Evolutionary conservation across 2,888 invertebrate species (phyloP).

Genomic region (Acrocyrtus sp.): DNA sequence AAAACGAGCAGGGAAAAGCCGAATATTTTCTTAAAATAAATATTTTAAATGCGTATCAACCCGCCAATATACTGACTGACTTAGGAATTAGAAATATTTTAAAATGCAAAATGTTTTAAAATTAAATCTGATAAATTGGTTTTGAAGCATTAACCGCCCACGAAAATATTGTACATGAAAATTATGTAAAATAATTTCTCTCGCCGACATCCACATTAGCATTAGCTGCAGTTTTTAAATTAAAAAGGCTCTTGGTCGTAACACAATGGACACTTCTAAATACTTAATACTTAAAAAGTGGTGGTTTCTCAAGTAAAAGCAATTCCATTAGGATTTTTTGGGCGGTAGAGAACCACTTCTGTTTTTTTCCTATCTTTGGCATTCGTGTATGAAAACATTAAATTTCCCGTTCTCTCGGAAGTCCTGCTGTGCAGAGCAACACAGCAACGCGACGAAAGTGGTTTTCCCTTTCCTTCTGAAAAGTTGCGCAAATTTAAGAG

Average conservation of each 20-base stretch:
- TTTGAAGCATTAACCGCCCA: not conserved
- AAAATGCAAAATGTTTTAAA: not conserved
- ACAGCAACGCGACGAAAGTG: conserved; percentile 35
- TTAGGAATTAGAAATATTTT: not conserved
- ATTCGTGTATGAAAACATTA: conserved; percentile 20
- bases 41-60: not conserved
- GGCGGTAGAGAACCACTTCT: conserved; percentile 60
- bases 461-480: conserved; percentile 25
- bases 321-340: conserved; percentile 60
- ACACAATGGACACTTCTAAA: not conserved
- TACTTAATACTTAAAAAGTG: not conserved
- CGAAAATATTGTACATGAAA: not conserved
- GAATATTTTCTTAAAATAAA: conserved; percentile 3
- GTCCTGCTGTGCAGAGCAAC: conserved; percentile 51
- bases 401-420: conserved; percentile 39
- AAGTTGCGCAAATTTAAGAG: conserved; percentile 16
- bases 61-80: no score
- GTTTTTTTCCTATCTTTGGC: conserved; percentile 48
- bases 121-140: not conserved
- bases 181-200: not conserved
- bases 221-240: not conserved
- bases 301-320: conserved; percentile 13
- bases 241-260: not conserved
- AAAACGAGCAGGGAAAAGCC: conserved; percentile 3
- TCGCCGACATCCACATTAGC: no score